Evolutionary conservation across 1,140 invertebrate genomes (phyloP).

Genomic region (Leptoteleia sp.): DNA sequence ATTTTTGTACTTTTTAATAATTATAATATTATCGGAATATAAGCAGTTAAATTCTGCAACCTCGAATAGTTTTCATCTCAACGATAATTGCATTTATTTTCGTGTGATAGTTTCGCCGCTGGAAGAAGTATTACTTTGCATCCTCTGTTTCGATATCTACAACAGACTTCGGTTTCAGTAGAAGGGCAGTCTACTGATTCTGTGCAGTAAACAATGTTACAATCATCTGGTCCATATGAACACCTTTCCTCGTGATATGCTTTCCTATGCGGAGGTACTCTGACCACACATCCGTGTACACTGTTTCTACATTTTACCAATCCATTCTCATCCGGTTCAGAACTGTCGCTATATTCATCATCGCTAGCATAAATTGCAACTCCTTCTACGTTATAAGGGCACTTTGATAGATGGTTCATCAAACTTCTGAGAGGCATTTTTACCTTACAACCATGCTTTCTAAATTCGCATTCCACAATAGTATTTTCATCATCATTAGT

Average conservation of each 20-base stretch:
- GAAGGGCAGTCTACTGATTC: too few species aligned
- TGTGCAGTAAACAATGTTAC: too few species aligned
- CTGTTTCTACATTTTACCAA: slow-evolving; percentile 27
- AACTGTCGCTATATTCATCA: not conserved
- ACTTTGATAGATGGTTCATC: slow-evolving; percentile 14
- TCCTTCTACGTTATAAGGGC: slow-evolving; percentile 21
- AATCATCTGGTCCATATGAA: slow-evolving; percentile 1
- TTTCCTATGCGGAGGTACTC: slow-evolving; percentile 13
- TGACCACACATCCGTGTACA: slow-evolving; percentile 7
- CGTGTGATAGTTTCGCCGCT: not conserved
- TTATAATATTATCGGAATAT: too few species aligned
- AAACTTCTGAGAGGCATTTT: slow-evolving; percentile 1
- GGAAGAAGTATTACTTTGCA: slow-evolving; percentile 6
- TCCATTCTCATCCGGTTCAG: not conserved
- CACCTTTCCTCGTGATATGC: slow-evolving; percentile 39
- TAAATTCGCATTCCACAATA: slow-evolving; percentile 15
- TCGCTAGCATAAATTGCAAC: slow-evolving; percentile 31
- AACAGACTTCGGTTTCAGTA: not conserved
- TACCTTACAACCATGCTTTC: slow-evolving; percentile 27
- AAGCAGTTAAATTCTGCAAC: too few species aligned
- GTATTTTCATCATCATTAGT: slow-evolving; percentile 29
- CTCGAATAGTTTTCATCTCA: too few species aligned
- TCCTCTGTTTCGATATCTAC: slow-evolving; percentile 5
- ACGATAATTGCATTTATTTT: too few species aligned
- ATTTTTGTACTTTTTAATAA: too few species aligned